A percentile compares a stretch with the other conserved stretches of the same genome.
phyloP scores from a whole-genome alignment of 1,140 invertebrate genomes.

The Frieseomelitta varia region DNA sequence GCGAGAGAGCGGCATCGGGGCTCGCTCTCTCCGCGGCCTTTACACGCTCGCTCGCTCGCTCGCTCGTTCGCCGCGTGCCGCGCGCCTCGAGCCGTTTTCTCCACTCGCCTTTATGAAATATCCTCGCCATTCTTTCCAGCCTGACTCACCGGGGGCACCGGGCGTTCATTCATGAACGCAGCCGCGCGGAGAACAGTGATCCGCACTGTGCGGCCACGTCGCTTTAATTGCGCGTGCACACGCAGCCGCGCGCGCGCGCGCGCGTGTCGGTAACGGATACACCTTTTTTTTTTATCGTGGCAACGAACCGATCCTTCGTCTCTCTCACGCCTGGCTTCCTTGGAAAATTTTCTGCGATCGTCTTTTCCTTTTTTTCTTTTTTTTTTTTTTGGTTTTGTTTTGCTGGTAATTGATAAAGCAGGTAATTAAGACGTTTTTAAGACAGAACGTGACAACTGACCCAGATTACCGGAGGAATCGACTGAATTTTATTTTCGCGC shows the following conservation, averaged over 20 bases:
- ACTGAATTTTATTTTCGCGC: neutral
- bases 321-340: neutral
- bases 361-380: neutral
- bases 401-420: neutral
- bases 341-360: neutral
- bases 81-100: conserved; percentile 46
- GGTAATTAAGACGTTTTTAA: neutral
- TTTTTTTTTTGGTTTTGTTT: neutral
- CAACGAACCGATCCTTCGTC: conserved; percentile 31
- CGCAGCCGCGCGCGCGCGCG: conserved; percentile 42
- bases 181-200: conserved; percentile 64
- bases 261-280: conserved; percentile 45
- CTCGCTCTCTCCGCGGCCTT: conserved; percentile 1
- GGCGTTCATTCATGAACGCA: conserved; percentile 69
- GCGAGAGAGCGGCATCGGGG: neutral
- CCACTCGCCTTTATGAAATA: conserved; percentile 67
- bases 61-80: conserved; percentile 22
- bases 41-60: conserved; percentile 15
- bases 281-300: conserved; percentile 41
- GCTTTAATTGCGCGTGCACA: conserved; percentile 67
- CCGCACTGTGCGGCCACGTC: conserved; percentile 58
- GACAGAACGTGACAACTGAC: neutral
- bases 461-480: neutral
- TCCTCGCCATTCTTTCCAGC: conserved; percentile 65
- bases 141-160: conserved; percentile 58